These are phyloP conservation scores for Drosophila pallidifrons DNA, from an alignment of 1,140 invertebrate species.

Conservation along the genomic window DNA sequence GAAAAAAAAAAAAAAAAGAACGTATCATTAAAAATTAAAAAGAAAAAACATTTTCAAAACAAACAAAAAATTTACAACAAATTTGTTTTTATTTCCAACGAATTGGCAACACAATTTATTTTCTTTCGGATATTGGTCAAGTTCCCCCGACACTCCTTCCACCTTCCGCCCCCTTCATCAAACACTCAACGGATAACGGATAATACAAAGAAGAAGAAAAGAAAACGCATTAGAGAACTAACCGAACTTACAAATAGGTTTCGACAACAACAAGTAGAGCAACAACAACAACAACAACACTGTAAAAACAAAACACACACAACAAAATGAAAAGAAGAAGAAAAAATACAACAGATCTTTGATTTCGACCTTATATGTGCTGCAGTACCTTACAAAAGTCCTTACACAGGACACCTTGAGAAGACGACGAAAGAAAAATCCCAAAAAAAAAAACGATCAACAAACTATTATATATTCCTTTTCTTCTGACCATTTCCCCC, in stretches of 20 bases:
- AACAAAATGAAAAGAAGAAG: not conserved
- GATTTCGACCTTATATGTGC: slow-evolving; percentile 54
- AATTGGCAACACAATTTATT: slow-evolving; percentile 57
- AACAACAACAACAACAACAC: slow-evolving; percentile 16
- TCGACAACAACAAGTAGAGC: slow-evolving; percentile 37
- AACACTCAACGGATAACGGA: not conserved
- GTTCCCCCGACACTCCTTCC: no score
- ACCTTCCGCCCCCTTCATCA: not conserved
- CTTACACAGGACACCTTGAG: slow-evolving; percentile 11
- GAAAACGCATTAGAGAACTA: slow-evolving; percentile 21
- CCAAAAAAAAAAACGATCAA: slow-evolving; percentile 14
- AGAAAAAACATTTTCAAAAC: slow-evolving; percentile 72
- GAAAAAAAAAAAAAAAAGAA: slow-evolving; percentile 41
- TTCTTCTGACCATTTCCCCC: not conserved
- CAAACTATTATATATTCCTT: slow-evolving; percentile 3
- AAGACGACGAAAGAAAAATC: slow-evolving; percentile 16
- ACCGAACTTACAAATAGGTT: slow-evolving; percentile 63
- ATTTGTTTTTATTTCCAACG: slow-evolving; percentile 74
- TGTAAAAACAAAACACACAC: slow-evolving; percentile 22
- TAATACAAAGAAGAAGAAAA: slow-evolving; percentile 16
- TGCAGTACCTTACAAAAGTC: slow-evolving; percentile 66
- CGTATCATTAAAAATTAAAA: slow-evolving; percentile 67
- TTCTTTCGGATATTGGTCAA: slow-evolving; percentile 21
- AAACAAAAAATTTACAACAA: slow-evolving; percentile 60
- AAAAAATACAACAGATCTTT: slow-evolving; percentile 40